Evolutionary conservation across 2,113 vertebrate genomes (phyloP).

Genomic region (Emydocephalus ijimae): DNA sequence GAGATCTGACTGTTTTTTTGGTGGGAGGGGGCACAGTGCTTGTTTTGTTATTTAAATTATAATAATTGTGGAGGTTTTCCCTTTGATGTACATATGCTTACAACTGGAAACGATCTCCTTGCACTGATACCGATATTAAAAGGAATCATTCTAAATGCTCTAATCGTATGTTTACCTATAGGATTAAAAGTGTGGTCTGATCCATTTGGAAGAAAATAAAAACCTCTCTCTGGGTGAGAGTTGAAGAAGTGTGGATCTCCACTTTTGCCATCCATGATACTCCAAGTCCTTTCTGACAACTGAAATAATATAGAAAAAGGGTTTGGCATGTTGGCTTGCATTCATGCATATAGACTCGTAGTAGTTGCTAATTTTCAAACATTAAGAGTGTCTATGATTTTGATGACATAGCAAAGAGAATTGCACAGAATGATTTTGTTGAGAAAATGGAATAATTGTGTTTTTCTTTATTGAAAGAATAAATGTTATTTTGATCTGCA

Average conservation of each 20-base stretch:
- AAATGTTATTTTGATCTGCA: slow-evolving; percentile 7
- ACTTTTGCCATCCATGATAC: slow-evolving; percentile 1
- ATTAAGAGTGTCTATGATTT: background rate
- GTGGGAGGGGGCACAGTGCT: background rate
- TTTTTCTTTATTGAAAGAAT: slow-evolving; percentile 26
- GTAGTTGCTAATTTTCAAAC: slow-evolving; percentile 12
- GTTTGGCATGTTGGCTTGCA: background rate
- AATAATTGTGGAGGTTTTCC: background rate
- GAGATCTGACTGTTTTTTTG: background rate
- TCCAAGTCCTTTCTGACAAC: slow-evolving; percentile 3
- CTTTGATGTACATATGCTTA: too few species aligned
- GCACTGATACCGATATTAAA: background rate
- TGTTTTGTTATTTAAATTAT: background rate
- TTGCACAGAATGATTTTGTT: background rate
- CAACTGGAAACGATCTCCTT: background rate
- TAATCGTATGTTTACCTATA: slow-evolving; percentile 57
- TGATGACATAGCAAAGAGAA: background rate
- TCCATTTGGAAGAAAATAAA: slow-evolving; percentile 77
- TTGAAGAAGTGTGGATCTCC: slow-evolving; percentile 24
- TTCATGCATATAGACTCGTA: background rate
- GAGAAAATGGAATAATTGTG: slow-evolving; percentile 14
- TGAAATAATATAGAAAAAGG: slow-evolving; percentile 27
- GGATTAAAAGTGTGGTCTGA: slow-evolving; percentile 81
- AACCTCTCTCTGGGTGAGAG: slow-evolving; percentile 29
- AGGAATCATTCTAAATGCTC: background rate